Conservation (phyloP, 2,797 vertebrate species). For the Oryzias sinensis region DNA sequence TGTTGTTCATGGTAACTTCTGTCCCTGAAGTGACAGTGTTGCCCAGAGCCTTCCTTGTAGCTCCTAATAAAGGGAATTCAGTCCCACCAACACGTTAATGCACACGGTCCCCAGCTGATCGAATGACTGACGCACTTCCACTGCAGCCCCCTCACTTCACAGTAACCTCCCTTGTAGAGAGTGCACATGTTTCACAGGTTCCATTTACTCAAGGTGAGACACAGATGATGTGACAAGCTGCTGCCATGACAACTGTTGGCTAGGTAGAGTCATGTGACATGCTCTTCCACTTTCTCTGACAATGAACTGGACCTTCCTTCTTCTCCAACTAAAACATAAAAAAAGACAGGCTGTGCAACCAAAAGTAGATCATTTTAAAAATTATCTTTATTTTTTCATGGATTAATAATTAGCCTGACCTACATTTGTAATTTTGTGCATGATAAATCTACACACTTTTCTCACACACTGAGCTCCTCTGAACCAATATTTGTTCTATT, state of each 20-base stretch:
- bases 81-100: constrained; percentile 41
- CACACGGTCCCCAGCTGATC: constrained; percentile 58
- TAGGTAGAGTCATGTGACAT: constrained; percentile 57
- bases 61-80: constrained; percentile 40
- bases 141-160: constrained; percentile 39
- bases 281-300: constrained; percentile 58
- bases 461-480: constrained; percentile 10
- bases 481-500: constrained; percentile 59
- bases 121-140: constrained; percentile 66
- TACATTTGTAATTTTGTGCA: constrained; percentile 7
- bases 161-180: constrained; percentile 32
- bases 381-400: constrained; percentile 2
- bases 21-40: constrained; percentile 44
- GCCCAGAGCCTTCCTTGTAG: constrained; percentile 35
- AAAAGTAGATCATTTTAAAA: neutral
- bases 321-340: constrained; percentile 23
- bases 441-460: constrained; percentile 38
- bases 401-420: neutral
- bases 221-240: constrained; percentile 68
- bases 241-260: constrained; percentile 76
- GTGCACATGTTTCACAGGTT: constrained; percentile 61
- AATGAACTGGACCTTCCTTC: constrained; percentile 59
- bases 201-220: constrained; percentile 77
- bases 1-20: constrained; percentile 32
- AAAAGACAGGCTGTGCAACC: constrained; percentile 5